Conservation (phyloP, 2,113 vertebrate species). For the Gymnocephalus cernua region DNA sequence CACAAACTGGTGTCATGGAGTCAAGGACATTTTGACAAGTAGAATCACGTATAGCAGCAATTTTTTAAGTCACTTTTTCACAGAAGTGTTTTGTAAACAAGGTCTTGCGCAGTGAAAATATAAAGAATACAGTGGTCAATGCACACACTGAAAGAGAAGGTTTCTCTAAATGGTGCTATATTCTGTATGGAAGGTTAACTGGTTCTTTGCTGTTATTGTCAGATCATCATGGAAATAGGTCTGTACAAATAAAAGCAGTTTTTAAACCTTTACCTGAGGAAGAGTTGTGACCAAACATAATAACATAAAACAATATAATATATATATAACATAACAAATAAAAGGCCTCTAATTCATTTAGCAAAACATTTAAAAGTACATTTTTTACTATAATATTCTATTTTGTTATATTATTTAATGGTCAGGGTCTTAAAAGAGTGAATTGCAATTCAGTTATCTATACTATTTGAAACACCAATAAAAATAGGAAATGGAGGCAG, state of each 20-base stretch:
- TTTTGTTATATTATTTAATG: too few relatives aligned
- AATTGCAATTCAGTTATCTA: background rate
- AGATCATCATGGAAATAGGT: background rate
- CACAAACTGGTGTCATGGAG: background rate
- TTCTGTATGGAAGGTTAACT: background rate
- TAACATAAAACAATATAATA: too few relatives aligned
- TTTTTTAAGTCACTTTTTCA: constrained; percentile 7
- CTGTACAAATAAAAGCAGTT: background rate
- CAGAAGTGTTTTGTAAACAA: constrained; percentile 20
- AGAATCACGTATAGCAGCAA: background rate
- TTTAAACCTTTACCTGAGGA: too few relatives aligned
- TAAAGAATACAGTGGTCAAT: background rate
- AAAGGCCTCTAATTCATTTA: too few relatives aligned
- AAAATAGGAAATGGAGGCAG: background rate
- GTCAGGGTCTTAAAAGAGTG: too few relatives aligned
- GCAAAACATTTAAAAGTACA: too few relatives aligned
- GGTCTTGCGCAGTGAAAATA: background rate
- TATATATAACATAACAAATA: too few relatives aligned
- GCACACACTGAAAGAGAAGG: background rate
- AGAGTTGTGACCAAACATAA: too few relatives aligned
- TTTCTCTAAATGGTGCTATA: background rate
- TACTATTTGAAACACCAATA: background rate
- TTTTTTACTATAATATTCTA: too few relatives aligned
- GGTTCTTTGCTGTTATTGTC: background rate
- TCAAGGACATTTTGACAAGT: background rate